These are phyloP conservation scores for Onychomys arenicola DNA, from an alignment of 2,797 vertebrate species.

Conservation along the genomic window DNA sequence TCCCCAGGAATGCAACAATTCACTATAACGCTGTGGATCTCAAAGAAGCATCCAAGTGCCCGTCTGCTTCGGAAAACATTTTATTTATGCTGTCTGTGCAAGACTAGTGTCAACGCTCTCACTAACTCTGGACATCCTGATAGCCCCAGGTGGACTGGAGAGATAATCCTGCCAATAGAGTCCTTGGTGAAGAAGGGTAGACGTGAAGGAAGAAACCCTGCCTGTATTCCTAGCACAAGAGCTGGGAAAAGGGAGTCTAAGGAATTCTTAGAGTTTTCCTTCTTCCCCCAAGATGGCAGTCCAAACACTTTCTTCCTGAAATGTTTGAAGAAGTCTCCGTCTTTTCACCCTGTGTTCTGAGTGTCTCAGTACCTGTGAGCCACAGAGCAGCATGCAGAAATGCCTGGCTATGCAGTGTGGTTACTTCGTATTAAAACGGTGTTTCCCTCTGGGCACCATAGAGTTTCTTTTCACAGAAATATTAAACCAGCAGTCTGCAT, in stretches of 20 bases:
- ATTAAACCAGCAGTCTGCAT: not conserved
- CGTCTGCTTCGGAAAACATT: not conserved
- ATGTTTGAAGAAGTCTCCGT: not conserved
- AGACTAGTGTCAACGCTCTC: not conserved
- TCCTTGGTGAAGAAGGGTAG: too few relatives aligned
- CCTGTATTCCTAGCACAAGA: too few relatives aligned
- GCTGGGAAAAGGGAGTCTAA: not conserved
- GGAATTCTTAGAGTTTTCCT: not conserved
- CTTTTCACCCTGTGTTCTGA: not conserved
- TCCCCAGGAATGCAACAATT: not conserved
- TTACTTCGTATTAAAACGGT: not conserved
- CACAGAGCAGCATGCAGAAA: not conserved
- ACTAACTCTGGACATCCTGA: not conserved
- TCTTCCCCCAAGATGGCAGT: not conserved
- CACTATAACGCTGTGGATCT: not conserved
- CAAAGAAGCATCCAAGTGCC: not conserved
- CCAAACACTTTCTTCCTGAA: not conserved
- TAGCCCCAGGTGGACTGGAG: not conserved
- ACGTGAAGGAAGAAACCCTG: not conserved
- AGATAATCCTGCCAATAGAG: not conserved
- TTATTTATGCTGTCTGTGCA: constrained; percentile 9
- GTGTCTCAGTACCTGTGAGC: not conserved
- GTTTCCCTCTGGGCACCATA: not conserved
- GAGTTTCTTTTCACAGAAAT: not conserved
- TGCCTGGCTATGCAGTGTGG: not conserved